Base-by-base conservation (phyloP, 2,797 vertebrate genomes). In the Sebastes variabilis region DNA sequence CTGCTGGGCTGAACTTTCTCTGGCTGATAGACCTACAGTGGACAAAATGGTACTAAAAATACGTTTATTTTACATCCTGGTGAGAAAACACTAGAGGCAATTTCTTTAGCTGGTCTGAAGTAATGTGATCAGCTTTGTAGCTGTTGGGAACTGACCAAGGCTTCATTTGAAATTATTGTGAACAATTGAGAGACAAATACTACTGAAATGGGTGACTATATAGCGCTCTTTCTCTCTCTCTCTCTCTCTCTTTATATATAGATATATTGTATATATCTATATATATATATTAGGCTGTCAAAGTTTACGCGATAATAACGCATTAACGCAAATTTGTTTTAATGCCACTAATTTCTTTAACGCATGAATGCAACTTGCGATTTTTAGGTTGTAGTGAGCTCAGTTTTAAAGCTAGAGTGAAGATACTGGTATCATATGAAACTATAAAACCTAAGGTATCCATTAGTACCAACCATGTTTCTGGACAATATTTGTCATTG, bases 1-100 rank as follows among this genome's bases (percentile, higher is more conserved):
- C 91, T 93, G 91, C 89, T 90, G 72, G 77, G 76, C 80, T 87
- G 77, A 87, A 73, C 66, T 27, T 70, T 84, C 80, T 87, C 71
- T 77, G 86, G 81, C 86, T 88, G 80, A 87, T 85, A 88, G 73
- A 86, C 81, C 69, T 60, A 66, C 66, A 64, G 80, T 83, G 84
- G 76, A 90, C 80, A 82, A 79, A 87, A 81, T 67, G 27, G 58
- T 75, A 66, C 82, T 83, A 82, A 88, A 87, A 88, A 79, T 79
- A 79, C 54, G 75, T 84, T 81, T 73, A 78, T 81, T 83, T 69
- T 81, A 68, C 30, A n/a, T 72, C 36, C 60, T 71, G 83, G 67
- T 79, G 69, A 85, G 77, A 84, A 87, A 71, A 70, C 34, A 56
- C n/a, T 24, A 56, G 18, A 79, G 70, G 34, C 36, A 49, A 13